phyloP scores from a whole-genome alignment of 2,113 vertebrate species.

The Petaurus breviceps region DNA sequence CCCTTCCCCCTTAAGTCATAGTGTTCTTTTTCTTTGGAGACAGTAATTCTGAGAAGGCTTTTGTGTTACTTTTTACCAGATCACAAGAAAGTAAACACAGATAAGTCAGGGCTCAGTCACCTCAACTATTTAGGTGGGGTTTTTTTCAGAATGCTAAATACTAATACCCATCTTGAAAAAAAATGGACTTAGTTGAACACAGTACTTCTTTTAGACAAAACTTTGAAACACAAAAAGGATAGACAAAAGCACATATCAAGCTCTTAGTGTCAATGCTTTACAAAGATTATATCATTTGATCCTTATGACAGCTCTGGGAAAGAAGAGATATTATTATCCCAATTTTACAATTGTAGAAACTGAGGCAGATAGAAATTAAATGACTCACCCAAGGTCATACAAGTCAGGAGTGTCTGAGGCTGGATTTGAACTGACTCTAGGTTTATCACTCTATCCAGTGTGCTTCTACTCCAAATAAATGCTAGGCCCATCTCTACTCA shows the following conservation, averaged over 20 bases:
- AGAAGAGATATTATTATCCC: background rate
- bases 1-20: background rate
- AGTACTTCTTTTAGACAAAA: background rate
- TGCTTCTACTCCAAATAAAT: background rate
- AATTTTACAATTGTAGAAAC: background rate
- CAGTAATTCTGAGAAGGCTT: conserved; percentile 1
- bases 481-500: too few species aligned
- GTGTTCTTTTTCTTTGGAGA: background rate
- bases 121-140: conserved; percentile 5
- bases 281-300: background rate
- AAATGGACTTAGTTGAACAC: background rate
- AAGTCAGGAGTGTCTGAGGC: background rate
- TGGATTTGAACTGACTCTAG: background rate
- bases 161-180: background rate
- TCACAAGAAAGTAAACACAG: background rate
- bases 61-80: conserved; percentile 21
- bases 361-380: background rate
- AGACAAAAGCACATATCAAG: background rate
- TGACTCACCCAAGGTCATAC: background rate
- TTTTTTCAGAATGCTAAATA: background rate
- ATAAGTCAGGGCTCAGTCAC: conserved; percentile 1
- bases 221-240: background rate
- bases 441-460: background rate
- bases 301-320: background rate
- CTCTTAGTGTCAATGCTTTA: background rate